Evolutionary conservation across 53 echinoderm and acorn worm genomes (phyloP), one percentile per base, ranked within the genome.

Genomic region (Holothuria scabra): DNA sequence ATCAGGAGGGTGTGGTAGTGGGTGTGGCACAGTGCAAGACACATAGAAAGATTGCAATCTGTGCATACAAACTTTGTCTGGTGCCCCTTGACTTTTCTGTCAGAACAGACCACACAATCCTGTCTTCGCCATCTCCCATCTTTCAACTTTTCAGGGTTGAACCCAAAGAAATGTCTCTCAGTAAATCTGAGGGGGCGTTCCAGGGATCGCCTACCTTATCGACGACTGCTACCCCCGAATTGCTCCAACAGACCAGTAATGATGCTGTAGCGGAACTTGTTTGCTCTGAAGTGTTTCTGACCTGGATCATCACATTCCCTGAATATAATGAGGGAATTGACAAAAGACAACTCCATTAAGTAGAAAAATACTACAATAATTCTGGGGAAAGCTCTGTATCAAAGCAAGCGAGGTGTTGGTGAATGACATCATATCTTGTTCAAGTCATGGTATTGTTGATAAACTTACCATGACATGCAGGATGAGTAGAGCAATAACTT

Each of bases 91-190:
- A 68, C 81, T 25, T 38, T 57, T 49, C 87, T 67, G 31, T 87
- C 70, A 7, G 87, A 87, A 49, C 87, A 81, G 8, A 87, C 87
- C n/a, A 81, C 56, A 31, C 67, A 87, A 61, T 87, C 87, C 30
- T 67, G 87, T 26, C 65, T 67, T 16, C 65, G 34, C 65, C 23
- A 33, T 25, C 71, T 63, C 59, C 87, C 87, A 37, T 56, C 34
- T 81, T 67, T 58, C 31, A 57, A 48, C 56, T 16, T 29, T 29
- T 25, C 70, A 41, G 49, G 21, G 58, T 65, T 84, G 56, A 65
- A 10, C 70, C 30, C 31, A 1, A 69, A 20, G 56, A 84, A 84
- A 69, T 84, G 68, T 30, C 60, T 26, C 21, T 84, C 69, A 0
- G 84, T 84, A 24, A 84, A 30, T 26, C 84, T 26, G 33, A 34